A percentile compares a stretch with the other conserved stretches of the same genome.
Evolutionary conservation across 2,888 invertebrate species (phyloP).

Genomic region (Nipponacmea schrenckii): DNA sequence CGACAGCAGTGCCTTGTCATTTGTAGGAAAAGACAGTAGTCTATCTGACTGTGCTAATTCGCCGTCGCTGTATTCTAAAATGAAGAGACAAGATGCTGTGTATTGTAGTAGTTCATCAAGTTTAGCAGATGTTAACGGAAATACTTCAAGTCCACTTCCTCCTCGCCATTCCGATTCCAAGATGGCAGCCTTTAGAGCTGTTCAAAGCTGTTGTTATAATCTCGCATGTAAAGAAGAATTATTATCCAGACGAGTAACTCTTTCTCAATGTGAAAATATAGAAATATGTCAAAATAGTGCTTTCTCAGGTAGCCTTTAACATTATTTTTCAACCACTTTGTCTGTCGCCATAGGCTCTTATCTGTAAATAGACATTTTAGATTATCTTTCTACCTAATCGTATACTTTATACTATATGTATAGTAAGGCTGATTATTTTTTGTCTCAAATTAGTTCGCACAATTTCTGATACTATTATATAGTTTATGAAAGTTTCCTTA

Average conservation of each 20-base stretch:
- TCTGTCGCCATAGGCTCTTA: too few species aligned
- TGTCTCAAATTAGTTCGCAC: too few species aligned
- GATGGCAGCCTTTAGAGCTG: neutral
- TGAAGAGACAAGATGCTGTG: slow-evolving; percentile 34
- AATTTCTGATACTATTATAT: too few species aligned
- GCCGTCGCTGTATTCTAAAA: slow-evolving; percentile 16
- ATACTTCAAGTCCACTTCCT: slow-evolving; percentile 9
- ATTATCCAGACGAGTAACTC: slow-evolving; percentile 15
- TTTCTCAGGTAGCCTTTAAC: neutral
- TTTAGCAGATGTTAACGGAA: slow-evolving; percentile 28
- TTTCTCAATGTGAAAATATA: slow-evolving; percentile 15
- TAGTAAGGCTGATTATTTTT: too few species aligned
- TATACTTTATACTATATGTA: too few species aligned
- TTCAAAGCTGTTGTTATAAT: slow-evolving; percentile 8
- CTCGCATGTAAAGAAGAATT: slow-evolving; percentile 2
- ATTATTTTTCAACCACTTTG: too few species aligned
- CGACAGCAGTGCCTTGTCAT: slow-evolving; percentile 19
- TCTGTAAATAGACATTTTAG: too few species aligned
- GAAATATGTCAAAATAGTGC: slow-evolving; percentile 4
- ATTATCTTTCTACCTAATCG: too few species aligned
- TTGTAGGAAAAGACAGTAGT: slow-evolving; percentile 21
- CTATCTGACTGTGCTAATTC: slow-evolving; percentile 17
- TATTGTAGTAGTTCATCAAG: slow-evolving; percentile 47
- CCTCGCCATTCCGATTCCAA: neutral
- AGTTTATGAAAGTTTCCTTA: too few species aligned